These are phyloP conservation scores for Meteorus cinctellus DNA, from an alignment of 2,888 invertebrate genomes.

Conservation along the genomic window DNA sequence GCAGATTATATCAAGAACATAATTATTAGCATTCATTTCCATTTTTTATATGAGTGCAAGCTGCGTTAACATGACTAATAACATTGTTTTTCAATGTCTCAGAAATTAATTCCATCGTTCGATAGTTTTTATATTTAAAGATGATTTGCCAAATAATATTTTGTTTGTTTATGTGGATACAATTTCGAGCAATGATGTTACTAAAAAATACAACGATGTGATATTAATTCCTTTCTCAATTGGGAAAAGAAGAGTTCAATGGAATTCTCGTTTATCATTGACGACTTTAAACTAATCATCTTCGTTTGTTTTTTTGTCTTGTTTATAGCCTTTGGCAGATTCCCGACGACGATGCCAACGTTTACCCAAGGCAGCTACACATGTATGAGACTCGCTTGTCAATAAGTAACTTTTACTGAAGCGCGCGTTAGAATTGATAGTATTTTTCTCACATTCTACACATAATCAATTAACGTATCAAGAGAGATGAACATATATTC, in stretches of 20 bases:
- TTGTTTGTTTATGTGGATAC: too few relatives aligned
- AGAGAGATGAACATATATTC: neutral
- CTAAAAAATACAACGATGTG: too few relatives aligned
- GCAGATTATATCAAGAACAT: constrained; percentile 44
- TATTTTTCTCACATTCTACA: neutral
- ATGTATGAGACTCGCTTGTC: constrained; percentile 79
- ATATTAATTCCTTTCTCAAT: constrained; percentile 6
- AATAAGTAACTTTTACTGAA: constrained; percentile 64
- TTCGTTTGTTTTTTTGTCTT: constrained; percentile 67
- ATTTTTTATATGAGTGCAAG: constrained; percentile 45
- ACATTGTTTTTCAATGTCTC: constrained; percentile 36
- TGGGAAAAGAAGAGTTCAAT: neutral
- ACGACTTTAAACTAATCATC: constrained; percentile 48
- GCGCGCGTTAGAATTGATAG: constrained; percentile 54
- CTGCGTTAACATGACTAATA: constrained; percentile 42
- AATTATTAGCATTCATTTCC: constrained; percentile 34
- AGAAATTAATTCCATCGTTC: neutral
- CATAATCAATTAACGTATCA: neutral
- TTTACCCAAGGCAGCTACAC: constrained; percentile 93
- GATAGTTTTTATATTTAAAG: neutral
- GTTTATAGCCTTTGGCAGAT: constrained; percentile 86
- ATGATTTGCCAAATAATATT: neutral
- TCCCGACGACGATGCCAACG: constrained; percentile 85
- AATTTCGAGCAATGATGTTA: too few relatives aligned
- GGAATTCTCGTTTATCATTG: constrained; percentile 1